Percentiles rank a stretch among this genome's conserved stretches.
These are phyloP conservation scores for Osmerus mordax DNA, from an alignment of 2,113 vertebrate genomes.

Conservation along the genomic window DNA sequence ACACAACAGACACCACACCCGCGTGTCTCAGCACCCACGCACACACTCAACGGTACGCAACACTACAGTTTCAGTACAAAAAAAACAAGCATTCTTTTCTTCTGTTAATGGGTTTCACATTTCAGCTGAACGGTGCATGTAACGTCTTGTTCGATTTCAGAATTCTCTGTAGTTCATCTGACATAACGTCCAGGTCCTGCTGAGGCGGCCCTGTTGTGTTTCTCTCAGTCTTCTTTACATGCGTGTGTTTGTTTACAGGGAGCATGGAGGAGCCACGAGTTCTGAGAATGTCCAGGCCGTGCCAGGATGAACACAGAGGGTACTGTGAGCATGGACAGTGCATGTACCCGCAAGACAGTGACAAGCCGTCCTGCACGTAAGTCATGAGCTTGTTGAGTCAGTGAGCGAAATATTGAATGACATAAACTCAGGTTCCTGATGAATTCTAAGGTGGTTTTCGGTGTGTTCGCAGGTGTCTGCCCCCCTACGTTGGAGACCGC, in stretches of 20 bases:
- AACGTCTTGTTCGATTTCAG: too few relatives aligned
- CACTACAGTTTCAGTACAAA: too few relatives aligned
- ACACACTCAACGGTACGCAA: too few relatives aligned
- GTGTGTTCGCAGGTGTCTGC: conserved; percentile 55
- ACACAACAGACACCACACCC: conserved; percentile 3
- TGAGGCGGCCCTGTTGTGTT: not conserved
- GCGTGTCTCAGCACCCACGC: not conserved
- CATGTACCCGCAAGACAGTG: conserved; percentile 57
- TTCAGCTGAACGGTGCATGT: too few relatives aligned
- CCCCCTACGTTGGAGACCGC: conserved; percentile 40
- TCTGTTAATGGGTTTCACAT: too few relatives aligned
- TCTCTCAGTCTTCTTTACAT: not conserved
- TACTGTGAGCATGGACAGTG: conserved; percentile 67
- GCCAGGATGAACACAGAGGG: conserved; percentile 29
- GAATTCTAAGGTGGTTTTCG: not conserved
- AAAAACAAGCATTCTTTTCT: too few relatives aligned
- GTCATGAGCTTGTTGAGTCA: conserved; percentile 2
- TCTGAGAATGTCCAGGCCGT: conserved; percentile 34
- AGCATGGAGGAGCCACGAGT: conserved; percentile 27
- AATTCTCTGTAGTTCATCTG: not conserved
- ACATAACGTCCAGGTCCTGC: not conserved
- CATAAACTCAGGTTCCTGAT: not conserved
- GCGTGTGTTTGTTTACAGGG: conserved; percentile 34
- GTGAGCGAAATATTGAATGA: not conserved
- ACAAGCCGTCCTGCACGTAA: conserved; percentile 64